Evolutionary conservation across 1,140 invertebrate genomes (phyloP), one percentile per base, ranked within the genome.

Genomic region (Zelostemma sp.): DNA sequence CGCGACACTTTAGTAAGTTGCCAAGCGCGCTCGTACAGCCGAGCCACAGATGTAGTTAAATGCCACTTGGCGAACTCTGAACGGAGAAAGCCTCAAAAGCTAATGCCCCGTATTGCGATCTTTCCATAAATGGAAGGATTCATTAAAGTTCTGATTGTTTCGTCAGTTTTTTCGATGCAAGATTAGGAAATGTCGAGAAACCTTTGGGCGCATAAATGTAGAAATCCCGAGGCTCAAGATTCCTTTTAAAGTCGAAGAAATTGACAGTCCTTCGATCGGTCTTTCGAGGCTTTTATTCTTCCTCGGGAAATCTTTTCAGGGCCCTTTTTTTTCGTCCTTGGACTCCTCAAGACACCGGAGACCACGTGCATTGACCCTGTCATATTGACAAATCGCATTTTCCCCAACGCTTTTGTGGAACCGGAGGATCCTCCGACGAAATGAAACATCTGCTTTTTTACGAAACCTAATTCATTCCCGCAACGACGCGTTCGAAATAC

Each of bases 321-420:
- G 5, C 28, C 28, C 28, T 31, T 31, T 31, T 47, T 19, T 19
- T 11, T 2, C 8, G n/a, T 47, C 45, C 6, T 47, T 19, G 12
- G 45, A 47, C n/a, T n/a, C n/a, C n/a, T n/a, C n/a, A n/a, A n/a
- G n/a, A 4, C n/a, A 18, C 18, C 4, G 19, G 17, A 49, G 47
- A 12, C 47, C 47, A 31, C 14, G 17, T n/a, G n/a, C n/a, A n/a
- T n/a, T n/a, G 19, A 28, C 12, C 47, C 47, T 49, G 47, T 49
- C 47, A 49, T 49, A 19, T 49, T 49, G 47, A 49, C 47, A 49
- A 49, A 49, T 49, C 15, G 47, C 47, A 28, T 49, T 49, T 49
- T 21, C n/a, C 47, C 19, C 28, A n/a, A n/a, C n/a, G n/a, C n/a
- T n/a, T n/a, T n/a, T n/a, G n/a, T n/a, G n/a, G n/a, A n/a, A n/a